A percentile compares a stretch with the other conserved stretches of the same genome.
phyloP scores from a whole-genome alignment of 2,888 invertebrate species.

The Polymixis flavicincta region DNA sequence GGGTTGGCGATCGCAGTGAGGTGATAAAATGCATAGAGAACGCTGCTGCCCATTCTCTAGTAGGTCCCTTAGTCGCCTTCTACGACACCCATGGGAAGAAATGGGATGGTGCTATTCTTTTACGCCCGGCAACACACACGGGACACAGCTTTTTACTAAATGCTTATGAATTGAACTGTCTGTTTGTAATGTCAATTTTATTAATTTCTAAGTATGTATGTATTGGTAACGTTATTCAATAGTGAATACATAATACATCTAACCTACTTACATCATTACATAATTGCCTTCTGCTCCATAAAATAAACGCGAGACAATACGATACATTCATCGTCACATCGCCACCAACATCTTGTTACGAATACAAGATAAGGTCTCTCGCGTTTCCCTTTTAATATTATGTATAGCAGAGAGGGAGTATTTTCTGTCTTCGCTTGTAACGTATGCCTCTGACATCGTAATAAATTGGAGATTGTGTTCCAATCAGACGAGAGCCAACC shows the following conservation, averaged over 20 bases:
- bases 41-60: no score
- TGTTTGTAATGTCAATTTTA: no score
- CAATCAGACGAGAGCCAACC: constrained; percentile 41
- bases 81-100: no score
- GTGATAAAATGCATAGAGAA: no score
- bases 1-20: no score
- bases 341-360: constrained; percentile 25
- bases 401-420: constrained; percentile 25
- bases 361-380: constrained; percentile 22
- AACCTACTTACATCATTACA: neutral
- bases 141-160: no score
- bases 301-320: constrained; percentile 18
- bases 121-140: no score
- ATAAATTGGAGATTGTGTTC: constrained; percentile 45
- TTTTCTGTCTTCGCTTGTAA: constrained; percentile 17
- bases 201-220: no score
- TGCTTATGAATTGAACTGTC: no score
- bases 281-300: constrained; percentile 19
- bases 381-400: constrained; percentile 51
- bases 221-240: neutral
- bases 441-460: constrained; percentile 25
- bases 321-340: constrained; percentile 8
- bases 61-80: no score
- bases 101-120: no score
- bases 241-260: neutral